Conservation (phyloP, 2,888 invertebrate species). For the Stenichneumon culpator region DNA sequence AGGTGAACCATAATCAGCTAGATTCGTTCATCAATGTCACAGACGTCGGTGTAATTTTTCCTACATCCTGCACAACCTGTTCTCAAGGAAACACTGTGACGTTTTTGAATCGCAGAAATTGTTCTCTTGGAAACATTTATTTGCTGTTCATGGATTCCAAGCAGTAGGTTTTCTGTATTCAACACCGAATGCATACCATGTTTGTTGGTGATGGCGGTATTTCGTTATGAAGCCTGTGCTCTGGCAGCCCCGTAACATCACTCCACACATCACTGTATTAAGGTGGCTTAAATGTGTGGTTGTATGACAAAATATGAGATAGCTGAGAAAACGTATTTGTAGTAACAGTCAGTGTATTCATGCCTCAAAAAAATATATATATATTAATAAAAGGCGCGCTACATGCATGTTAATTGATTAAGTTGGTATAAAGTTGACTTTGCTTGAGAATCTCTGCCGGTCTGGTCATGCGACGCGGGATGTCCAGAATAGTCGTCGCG, state of each 20-base stretch:
- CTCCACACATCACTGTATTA: no score
- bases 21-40: no score
- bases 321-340: no score
- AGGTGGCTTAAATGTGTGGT: no score
- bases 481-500: constrained; percentile 59
- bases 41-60: neutral
- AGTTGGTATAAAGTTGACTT: neutral
- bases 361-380: neutral
- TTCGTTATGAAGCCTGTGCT: no score
- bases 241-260: no score
- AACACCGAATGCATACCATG: neutral
- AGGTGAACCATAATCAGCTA: no score
- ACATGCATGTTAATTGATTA: neutral
- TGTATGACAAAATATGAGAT: no score
- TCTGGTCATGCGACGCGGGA: neutral
- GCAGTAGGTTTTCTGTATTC: neutral
- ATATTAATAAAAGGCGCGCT: neutral
- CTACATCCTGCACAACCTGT: neutral
- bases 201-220: no score
- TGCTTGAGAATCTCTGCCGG: neutral
- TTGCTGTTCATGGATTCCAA: neutral
- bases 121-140: neutral
- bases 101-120: neutral
- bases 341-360: neutral
- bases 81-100: neutral